Evolutionary conservation across 2,888 invertebrate genomes (phyloP), one percentile per base, ranked within the genome.

Genomic region (Yponomeuta plumbellus): DNA sequence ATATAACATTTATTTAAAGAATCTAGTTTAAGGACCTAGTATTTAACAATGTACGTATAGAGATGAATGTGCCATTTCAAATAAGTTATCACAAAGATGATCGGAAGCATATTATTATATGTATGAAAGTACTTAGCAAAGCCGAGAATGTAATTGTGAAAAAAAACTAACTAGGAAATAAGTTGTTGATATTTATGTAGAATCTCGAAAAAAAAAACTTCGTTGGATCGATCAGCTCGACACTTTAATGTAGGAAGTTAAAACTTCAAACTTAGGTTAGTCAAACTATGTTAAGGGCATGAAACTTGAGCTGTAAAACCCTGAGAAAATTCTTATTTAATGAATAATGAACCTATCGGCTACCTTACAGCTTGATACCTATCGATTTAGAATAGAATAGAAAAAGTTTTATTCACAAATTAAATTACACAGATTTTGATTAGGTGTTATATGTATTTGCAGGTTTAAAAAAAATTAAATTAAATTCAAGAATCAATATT

Each of bases 161-260:
- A 58, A 21, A 20, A 57, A 20, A 58, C 21, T 52, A 58, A n/a
- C 22, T 61, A 61, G 61, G n/a, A 21, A 21, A 17, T 61, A 61
- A 61, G 61, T 26, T 61, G 61, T 61, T 61, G 61, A 61, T 61
- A 61, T 61, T 61, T 61, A 61, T 17, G 61, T 23, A 21, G n/a
- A 61, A n/a, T 34, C 58, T 21, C 22, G 22, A 21, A 58, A 58
- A 21, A n/a, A 58, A 58, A 58, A 20, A 58, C 44, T 52, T 52
- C 5, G 44, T 52, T 52, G 44, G 17, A 2, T 6, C 17, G 44
- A 17, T 52, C 13, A 17, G 17, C 44, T 17, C 17, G 44, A 52
- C 17, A 58, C 21, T 22, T 20, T 58, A 58, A 58, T 21, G 17
- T 59, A 59, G 11, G 61, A 61, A 61, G 61, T 61, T 34, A 61